These are phyloP conservation scores for Hirtodrosophila cameraria DNA, from an alignment of 2,888 invertebrate genomes.

Conservation along the genomic window DNA sequence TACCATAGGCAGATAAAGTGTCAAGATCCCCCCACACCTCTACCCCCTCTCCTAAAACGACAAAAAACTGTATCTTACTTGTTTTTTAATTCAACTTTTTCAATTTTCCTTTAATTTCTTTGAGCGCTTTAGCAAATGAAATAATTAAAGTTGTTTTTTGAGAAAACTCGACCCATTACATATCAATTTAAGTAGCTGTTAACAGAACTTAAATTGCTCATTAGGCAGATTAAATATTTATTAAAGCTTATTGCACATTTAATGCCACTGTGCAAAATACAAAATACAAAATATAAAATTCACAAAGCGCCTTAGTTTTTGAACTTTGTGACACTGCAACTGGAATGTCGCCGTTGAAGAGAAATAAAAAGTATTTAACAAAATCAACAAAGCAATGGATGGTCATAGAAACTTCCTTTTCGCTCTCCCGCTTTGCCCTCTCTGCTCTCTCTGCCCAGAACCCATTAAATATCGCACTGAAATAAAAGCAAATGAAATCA, in stretches of 20 bases:
- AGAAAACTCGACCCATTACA: too few species aligned
- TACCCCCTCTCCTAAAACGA: too few species aligned
- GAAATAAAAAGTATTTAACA: conserved; percentile 70
- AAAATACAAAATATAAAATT: conserved; percentile 7
- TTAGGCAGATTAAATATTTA: conserved; percentile 5
- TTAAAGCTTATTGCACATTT: neutral
- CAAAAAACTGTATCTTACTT: too few species aligned
- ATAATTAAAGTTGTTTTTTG: too few species aligned
- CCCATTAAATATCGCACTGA: conserved; percentile 56
- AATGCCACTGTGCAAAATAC: neutral
- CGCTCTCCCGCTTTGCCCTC: conserved; percentile 7
- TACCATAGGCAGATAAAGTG: too few species aligned
- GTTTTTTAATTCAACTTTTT: too few species aligned
- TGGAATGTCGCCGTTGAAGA: conserved; percentile 7
- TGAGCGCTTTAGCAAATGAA: too few species aligned
- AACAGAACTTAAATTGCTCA: neutral
- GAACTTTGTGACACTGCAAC: conserved; percentile 19
- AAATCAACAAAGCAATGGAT: conserved; percentile 55
- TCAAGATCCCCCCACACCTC: too few species aligned
- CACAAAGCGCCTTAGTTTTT: conserved; percentile 10
- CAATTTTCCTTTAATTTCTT: too few species aligned
- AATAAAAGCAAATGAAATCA: conserved; percentile 71
- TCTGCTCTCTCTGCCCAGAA: conserved; percentile 9
- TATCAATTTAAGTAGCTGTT: neutral
- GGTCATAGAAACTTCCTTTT: conserved; percentile 10